Evolutionary conservation across 2,888 invertebrate species (phyloP), one percentile per base, ranked within the genome.

Genomic region (Andrena fulva): DNA sequence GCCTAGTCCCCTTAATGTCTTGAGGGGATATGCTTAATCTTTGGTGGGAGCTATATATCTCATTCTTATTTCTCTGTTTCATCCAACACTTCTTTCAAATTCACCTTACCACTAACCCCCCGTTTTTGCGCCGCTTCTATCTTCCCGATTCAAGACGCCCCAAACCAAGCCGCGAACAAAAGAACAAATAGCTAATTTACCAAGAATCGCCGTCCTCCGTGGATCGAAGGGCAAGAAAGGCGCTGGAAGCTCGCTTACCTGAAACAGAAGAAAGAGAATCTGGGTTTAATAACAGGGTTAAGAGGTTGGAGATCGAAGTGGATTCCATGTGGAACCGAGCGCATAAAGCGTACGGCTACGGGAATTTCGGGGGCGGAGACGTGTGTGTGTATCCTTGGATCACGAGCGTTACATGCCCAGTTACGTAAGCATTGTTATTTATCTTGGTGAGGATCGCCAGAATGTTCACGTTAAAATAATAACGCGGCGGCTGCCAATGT

Each of bases 401-500:
- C 70, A 3, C 56, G 80, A 80, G 78, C 83, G 67, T 89, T 89
- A 88, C 86, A 74, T 62, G 75, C 54, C 71, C 42, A 27, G 64
- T 89, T 92, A 86, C 89, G 87, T 90, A 91, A 91, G 87, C 89
- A 91, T 91, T 91, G 90, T 92, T 91, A 91, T 92, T 92, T 91
- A 89, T 90, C 91, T 91, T 89, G 88, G 88, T 77, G 88, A 87
- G 80, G 84, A 91, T 91, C 87, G 90, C 85, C 89, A 89, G 85
- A 87, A 87, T 76, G 82, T 90, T 87, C 87, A 85, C 85, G 90
- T 91, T 91, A 90, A 91, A 91, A 91, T 92, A 92, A 92, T 91
- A 91, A 91, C 90, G 87, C 88, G 77, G 72, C 76, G 85, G 81
- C 81, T 88, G 90, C 87, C 92, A 89, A 89, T 91, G 90, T 90